Evolutionary conservation across 1,140 invertebrate species (phyloP), one percentile per base, ranked within the genome.

Genomic region (Brachionus calyciflorus): DNA sequence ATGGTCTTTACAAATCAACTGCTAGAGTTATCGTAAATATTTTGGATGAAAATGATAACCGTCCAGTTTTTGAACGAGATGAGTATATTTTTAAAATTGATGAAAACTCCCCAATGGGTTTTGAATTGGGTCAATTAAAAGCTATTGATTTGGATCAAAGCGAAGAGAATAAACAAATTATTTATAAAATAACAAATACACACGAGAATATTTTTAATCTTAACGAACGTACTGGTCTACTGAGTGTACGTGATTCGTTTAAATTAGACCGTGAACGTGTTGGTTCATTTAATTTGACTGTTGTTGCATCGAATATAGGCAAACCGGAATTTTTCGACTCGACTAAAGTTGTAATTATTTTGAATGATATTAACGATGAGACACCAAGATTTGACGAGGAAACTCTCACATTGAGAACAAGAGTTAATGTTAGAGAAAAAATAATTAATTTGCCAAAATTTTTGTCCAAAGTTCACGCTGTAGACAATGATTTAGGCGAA

Each of bases 301-400:
- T 78, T n/a, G 14, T 46, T 14, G 76, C 75, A n/a, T 68, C 7
- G 5, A 76, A 78, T 46, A n/a, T 44, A 9, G 60, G 73, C 1
- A 41, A 78, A 40, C 73, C 76, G 4, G 55, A 40, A 6, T 51
- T 63, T 37, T 77, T 28, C 6, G 26, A 60, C 14, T 37, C 55
- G n/a, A 30, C 78, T 10, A 77, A 4, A 17, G 73, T 78, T 19
- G 24, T 24, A 12, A 63, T 78, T 33, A 24, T 49, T 4, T 17
- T 78, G 19, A 46, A 70, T 24, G 78, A 78, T 49, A 6, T 77
- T 14, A 78, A 78, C 33, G 78, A 78, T 60, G 51, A 78, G n/a
- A 19, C 7, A 41, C 78, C 78, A 14, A 40, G n/a, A 28, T 77
- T 78, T 60, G 33, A 73, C 5, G 28, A 49, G 14, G 17, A 19